A percentile compares a stretch with the other conserved stretches of the same genome.
phyloP scores from a whole-genome alignment of 2,113 vertebrate species.

The Odocoileus hemionus region DNA sequence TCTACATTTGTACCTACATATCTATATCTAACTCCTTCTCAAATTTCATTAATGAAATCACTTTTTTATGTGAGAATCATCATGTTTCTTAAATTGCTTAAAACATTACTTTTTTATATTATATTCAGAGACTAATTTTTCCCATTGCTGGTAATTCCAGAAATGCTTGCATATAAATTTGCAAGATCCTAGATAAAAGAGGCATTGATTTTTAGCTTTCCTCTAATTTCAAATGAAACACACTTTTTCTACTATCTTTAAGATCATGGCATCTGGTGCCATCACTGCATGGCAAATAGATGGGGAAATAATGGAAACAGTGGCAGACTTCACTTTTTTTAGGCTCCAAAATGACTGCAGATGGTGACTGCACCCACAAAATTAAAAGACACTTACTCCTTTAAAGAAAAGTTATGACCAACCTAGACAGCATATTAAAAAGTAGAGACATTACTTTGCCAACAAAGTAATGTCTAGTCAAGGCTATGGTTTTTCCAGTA shows the following conservation, averaged over 20 bases:
- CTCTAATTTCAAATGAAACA: not conserved
- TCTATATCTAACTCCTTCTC: not conserved
- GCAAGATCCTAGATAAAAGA: not conserved
- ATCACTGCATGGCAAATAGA: not conserved
- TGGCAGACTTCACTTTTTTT: not conserved
- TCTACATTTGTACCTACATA: not conserved
- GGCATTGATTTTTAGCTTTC: not conserved
- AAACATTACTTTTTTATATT: slow-evolving; percentile 15
- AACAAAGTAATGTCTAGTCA: not conserved
- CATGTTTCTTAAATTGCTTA: not conserved
- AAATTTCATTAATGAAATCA: not conserved
- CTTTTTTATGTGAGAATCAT: not conserved
- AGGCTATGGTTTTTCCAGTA: not conserved
- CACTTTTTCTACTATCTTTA: not conserved
- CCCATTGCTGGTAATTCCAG: not conserved
- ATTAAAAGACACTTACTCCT: not conserved
- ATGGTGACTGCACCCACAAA: not conserved
- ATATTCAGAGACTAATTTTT: not conserved
- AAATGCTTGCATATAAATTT: not conserved
- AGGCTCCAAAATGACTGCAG: not conserved
- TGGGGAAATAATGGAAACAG: not conserved
- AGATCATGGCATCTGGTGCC: not conserved
- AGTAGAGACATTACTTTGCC: not conserved
- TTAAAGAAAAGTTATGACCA: not conserved
- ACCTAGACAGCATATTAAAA: not conserved